Percentiles rank a stretch among this genome's conserved stretches.
phyloP scores from a whole-genome alignment of 2,797 vertebrate genomes.

The Helicolenus hilgendorfi region DNA sequence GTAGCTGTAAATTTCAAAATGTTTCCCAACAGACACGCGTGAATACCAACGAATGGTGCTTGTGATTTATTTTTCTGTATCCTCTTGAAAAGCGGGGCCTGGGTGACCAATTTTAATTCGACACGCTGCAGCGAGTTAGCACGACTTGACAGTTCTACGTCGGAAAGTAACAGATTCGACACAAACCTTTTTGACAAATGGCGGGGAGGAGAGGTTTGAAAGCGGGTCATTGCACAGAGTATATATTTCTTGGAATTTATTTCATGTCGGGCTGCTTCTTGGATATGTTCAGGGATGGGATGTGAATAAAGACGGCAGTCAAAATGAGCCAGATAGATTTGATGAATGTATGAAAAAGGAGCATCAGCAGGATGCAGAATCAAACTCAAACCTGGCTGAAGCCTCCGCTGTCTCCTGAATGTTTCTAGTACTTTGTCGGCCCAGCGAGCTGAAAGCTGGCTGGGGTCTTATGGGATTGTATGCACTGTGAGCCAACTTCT shows the following conservation, averaged over 20 bases:
- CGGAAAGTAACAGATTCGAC: constrained; percentile 29
- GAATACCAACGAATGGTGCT: constrained; percentile 36
- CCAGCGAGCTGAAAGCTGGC: constrained; percentile 28
- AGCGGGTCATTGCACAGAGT: not conserved
- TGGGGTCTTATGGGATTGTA: constrained; percentile 45
- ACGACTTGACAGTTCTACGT: constrained; percentile 10
- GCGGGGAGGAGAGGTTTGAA: constrained; percentile 6
- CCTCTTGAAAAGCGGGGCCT: not conserved
- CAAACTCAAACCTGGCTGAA: constrained; percentile 47
- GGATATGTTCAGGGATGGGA: constrained; percentile 28
- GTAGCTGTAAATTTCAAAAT: constrained; percentile 61
- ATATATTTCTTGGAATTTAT: constrained; percentile 33
- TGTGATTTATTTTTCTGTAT: constrained; percentile 28
- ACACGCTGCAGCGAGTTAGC: constrained; percentile 13
- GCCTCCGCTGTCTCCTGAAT: constrained; percentile 15
- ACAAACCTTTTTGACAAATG: constrained; percentile 41
- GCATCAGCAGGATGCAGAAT: constrained; percentile 31
- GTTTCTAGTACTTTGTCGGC: constrained; percentile 42
- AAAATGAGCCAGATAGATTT: constrained; percentile 43
- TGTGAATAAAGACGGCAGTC: constrained; percentile 49
- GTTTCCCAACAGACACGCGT: constrained; percentile 54
- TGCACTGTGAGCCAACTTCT: constrained; percentile 28
- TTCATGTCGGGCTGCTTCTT: constrained; percentile 43
- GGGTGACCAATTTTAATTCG: constrained; percentile 31
- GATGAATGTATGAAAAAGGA: constrained; percentile 28